These are phyloP conservation scores for Lordiphosa stackelbergi DNA, from an alignment of 1,140 invertebrate genomes.

Conservation along the genomic window DNA sequence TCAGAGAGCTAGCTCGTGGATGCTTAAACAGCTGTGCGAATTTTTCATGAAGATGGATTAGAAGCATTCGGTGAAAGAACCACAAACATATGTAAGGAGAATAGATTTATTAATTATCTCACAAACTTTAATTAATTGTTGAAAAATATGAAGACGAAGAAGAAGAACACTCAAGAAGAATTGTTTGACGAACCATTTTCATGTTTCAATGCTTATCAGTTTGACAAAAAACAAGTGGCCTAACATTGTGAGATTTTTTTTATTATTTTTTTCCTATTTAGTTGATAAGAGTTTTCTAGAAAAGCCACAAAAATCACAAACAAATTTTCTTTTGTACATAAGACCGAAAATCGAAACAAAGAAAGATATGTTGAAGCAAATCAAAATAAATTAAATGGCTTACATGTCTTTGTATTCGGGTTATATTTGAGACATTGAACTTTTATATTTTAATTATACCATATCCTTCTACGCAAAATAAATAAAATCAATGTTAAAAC, in stretches of 20 bases:
- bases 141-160: neutral
- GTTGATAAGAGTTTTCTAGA: slow-evolving; percentile 15
- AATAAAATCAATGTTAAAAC: no score
- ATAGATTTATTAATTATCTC: neutral
- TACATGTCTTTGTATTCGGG: no score
- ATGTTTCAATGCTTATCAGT: slow-evolving; percentile 21
- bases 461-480: no score
- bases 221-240: neutral
- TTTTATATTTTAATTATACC: no score
- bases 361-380: no score
- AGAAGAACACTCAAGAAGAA: no score
- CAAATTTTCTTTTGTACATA: no score
- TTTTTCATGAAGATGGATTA: slow-evolving; percentile 19
- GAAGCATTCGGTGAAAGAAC: neutral
- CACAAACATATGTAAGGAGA: neutral
- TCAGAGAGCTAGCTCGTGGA: slow-evolving; percentile 37
- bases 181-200: slow-evolving; percentile 19
- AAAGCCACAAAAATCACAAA: no score
- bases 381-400: no score
- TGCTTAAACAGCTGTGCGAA: slow-evolving; percentile 58
- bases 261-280: slow-evolving; percentile 4
- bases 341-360: no score
- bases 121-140: neutral
- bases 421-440: no score
- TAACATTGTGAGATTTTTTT: neutral